phyloP scores from a whole-genome alignment of 2,888 invertebrate species.

The Aporophyla lueneburgensis region DNA sequence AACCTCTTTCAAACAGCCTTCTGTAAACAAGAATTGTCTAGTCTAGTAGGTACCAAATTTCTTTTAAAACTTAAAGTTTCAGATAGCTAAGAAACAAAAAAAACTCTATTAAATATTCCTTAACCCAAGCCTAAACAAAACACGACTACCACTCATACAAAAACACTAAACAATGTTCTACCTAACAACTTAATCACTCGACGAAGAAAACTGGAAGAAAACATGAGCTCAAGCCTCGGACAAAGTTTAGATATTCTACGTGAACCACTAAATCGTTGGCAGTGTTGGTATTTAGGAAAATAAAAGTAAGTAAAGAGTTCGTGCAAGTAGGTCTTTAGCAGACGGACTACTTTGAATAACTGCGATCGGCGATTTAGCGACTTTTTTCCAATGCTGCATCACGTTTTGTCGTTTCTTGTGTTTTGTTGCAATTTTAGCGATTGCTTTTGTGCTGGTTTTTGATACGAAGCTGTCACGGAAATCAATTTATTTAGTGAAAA shows the following conservation, averaged over 20 bases:
- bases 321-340: not conserved
- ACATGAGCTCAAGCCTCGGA: constrained; percentile 49
- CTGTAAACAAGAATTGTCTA: not conserved
- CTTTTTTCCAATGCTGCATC: too few species aligned
- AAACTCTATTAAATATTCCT: too few species aligned
- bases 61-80: not conserved
- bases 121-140: constrained; percentile 18
- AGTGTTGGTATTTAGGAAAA: constrained; percentile 66
- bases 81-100: not conserved
- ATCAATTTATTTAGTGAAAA: not conserved
- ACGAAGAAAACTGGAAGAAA: constrained; percentile 54
- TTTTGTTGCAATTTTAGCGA: not conserved
- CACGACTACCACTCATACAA: not conserved
- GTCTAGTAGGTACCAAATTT: not conserved
- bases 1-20: not conserved
- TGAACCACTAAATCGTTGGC: constrained; percentile 66
- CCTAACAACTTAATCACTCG: constrained; percentile 48
- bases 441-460: not conserved
- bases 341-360: not conserved
- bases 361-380: not conserved
- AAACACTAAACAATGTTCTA: constrained; percentile 33
- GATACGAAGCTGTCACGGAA: too few species aligned
- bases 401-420: too few species aligned
- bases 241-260: constrained; percentile 64
- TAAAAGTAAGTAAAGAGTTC: constrained; percentile 54